Conservation (phyloP, 2,113 vertebrate genomes). For the Phasianus colchicus region DNA sequence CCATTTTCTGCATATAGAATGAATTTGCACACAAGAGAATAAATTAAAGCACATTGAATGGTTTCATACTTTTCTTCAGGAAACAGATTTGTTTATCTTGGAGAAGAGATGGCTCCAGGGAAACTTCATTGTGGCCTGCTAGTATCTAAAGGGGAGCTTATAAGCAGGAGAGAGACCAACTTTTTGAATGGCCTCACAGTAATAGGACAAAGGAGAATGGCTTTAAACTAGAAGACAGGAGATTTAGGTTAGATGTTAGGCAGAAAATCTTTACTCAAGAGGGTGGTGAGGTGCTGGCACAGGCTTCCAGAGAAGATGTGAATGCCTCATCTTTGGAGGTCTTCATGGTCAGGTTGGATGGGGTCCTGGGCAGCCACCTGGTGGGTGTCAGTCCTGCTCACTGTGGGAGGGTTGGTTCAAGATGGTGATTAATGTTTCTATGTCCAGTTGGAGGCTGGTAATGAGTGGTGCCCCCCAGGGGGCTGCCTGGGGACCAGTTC, state of each 20-base stretch:
- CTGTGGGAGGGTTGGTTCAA: no score
- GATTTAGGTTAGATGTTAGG: not conserved
- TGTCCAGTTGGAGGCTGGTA: no score
- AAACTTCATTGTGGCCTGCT: not conserved
- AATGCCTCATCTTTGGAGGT: no score
- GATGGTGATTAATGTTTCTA: no score
- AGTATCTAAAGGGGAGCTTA: not conserved
- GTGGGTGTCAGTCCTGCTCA: no score
- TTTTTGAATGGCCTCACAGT: not conserved
- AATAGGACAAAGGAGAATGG: not conserved
- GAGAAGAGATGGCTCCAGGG: not conserved
- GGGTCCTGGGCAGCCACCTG: no score
- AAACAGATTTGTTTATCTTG: not conserved
- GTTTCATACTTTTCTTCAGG: not conserved
- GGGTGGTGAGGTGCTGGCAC: no score
- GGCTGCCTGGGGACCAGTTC: no score
- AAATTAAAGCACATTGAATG: constrained; percentile 33
- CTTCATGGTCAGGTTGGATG: not conserved
- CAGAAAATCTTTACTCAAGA: not conserved
- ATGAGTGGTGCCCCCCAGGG: no score
- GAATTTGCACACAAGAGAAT: constrained; percentile 26
- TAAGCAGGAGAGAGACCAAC: not conserved
- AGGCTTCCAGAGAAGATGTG: no score
- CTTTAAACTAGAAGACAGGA: not conserved
- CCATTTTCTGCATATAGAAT: constrained; percentile 36